Percentiles rank a stretch among this genome's conserved stretches.
These are phyloP conservation scores for Drosophila nannoptera DNA, from an alignment of 1,140 invertebrate genomes.

Conservation along the genomic window DNA sequence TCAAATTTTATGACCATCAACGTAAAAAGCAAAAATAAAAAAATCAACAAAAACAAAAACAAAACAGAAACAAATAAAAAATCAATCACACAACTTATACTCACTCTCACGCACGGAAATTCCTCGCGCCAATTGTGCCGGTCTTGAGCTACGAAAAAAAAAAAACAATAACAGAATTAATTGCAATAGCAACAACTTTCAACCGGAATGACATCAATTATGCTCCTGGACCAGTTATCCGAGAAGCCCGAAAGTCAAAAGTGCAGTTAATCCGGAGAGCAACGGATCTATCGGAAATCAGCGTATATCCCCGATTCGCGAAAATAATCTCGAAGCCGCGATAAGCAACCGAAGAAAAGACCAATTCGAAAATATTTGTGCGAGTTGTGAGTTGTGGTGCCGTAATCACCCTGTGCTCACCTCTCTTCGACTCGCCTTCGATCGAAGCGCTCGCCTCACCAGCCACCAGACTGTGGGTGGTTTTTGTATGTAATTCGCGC, in stretches of 20 bases:
- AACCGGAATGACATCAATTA: neutral
- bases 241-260: too few species aligned
- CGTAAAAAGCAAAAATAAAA: slow-evolving; percentile 56
- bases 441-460: slow-evolving; percentile 44
- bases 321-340: neutral
- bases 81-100: slow-evolving; percentile 35
- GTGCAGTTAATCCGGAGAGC: too few species aligned
- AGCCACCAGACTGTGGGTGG: slow-evolving; percentile 42
- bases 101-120: slow-evolving; percentile 44
- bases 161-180: slow-evolving; percentile 24
- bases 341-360: slow-evolving; percentile 19
- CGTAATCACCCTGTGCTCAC: slow-evolving; percentile 58
- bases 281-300: too few species aligned
- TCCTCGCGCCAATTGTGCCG: slow-evolving; percentile 60
- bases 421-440: slow-evolving; percentile 52
- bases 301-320: neutral
- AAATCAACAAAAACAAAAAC: slow-evolving; percentile 20
- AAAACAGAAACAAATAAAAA: slow-evolving; percentile 43
- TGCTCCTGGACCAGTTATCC: neutral
- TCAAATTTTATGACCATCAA: slow-evolving; percentile 78
- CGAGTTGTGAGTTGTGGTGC: slow-evolving; percentile 24
- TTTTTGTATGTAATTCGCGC: slow-evolving; percentile 20
- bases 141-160: slow-evolving; percentile 33
- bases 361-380: slow-evolving; percentile 62
- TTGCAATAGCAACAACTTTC: slow-evolving; percentile 5